Evolutionary conservation across 2,888 invertebrate species (phyloP).

Genomic region (Eupithecia exiguata): DNA sequence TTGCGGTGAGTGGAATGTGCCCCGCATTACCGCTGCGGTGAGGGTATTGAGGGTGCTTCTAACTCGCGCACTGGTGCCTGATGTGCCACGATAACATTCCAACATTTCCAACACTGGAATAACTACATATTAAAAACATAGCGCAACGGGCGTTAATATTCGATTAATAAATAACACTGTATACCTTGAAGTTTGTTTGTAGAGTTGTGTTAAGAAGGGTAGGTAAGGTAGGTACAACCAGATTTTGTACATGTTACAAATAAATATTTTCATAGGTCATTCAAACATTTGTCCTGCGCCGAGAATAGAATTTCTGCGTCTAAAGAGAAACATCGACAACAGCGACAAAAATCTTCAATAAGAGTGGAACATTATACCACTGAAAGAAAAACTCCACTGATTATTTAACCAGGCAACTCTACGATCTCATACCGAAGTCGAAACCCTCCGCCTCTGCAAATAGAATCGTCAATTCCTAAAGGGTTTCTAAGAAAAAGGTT

Average conservation of each 20-base stretch:
- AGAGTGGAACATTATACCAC: neutral
- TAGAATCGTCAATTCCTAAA: conserved; percentile 46
- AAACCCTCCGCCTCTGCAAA: conserved; percentile 32
- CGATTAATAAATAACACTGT: neutral
- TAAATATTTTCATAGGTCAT: too few species aligned
- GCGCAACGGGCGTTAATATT: neutral
- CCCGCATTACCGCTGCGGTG: conserved; percentile 35
- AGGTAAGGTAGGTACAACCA: neutral
- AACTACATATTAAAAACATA: neutral
- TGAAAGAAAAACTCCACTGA: neutral
- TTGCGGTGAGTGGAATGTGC: conserved; percentile 42
- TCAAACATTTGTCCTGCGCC: too few species aligned
- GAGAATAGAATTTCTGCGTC: too few species aligned
- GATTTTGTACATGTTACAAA: too few species aligned
- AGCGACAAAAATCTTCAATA: too few species aligned
- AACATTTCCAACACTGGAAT: neutral
- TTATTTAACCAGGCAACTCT: neutral
- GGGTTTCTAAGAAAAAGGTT: conserved; percentile 52
- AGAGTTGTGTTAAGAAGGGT: neutral
- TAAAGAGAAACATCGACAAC: too few species aligned
- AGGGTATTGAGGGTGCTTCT: conserved; percentile 34
- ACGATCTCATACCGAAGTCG: conserved; percentile 14
- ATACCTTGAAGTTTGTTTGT: neutral
- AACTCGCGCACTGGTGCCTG: conserved; percentile 19
- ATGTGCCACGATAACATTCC: conserved; percentile 26